Base-by-base conservation (phyloP, 2,888 invertebrate genomes). In the Dynastes grantii region DNA sequence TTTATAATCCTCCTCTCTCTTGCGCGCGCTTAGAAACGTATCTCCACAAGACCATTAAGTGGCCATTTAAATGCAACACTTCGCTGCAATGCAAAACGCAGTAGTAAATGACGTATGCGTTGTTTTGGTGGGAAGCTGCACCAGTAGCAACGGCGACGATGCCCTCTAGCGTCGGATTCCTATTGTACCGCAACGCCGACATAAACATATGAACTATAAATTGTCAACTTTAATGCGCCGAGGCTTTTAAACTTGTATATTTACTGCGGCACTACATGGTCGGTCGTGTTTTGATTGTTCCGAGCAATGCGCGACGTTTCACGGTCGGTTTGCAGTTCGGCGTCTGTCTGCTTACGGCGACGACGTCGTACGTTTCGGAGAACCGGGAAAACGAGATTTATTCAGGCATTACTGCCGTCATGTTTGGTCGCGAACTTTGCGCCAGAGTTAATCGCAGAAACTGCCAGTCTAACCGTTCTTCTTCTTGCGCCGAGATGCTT, bases 21-120 rank as follows among this genome's bases (percentile, higher is more conserved):
- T 22, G 2, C 16, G 55, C 16, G 16, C 16, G 32, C 32, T 37
- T 37, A 58, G 55, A 22, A 22, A 58, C 55, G 55, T 1, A 22
- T 22, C 16, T 58, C 55, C 3, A 5, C 55, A 58, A 16, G 55
- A 3, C 55, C 55, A 67, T 67, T 67, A 67, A 67, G 65, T 67
- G 65, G 65, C 45, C 65, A 67, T 67, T 67, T 67, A 67, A 67
- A 67, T 67, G 65, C 65, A 67, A 67, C 65, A 45, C 65, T 67
- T 16, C 45, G 16, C 22, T 45, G 45, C 37, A 45, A 67, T 22
- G 45, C 37, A 40, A 45, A 67, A 37, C 16, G 16, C 16, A 45
- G 16, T 16, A 58, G 22, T 58, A 58, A 58, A 67, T 67, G 16
- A 67, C 45, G 37, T 49, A 67, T 9, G 45, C 13, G 63, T 13